A percentile compares a stretch with the other conserved stretches of the same genome.
These are phyloP conservation scores for Halesus radiatus DNA, from an alignment of 1,140 invertebrate genomes.

Conservation along the genomic window DNA sequence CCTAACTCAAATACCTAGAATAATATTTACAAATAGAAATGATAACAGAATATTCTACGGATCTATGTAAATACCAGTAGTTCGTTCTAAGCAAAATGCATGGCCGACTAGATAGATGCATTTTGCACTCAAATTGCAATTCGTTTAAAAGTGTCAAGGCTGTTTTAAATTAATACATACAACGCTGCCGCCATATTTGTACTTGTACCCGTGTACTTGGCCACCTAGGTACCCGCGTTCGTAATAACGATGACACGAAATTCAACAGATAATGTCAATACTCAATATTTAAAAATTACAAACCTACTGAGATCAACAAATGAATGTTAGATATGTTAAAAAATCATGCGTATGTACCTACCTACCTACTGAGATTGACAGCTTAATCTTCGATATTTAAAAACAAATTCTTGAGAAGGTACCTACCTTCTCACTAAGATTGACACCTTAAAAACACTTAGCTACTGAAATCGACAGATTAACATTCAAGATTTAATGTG, in stretches of 20 bases:
- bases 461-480: too few relatives aligned
- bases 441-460: too few relatives aligned
- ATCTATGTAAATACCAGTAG: background rate
- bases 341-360: too few relatives aligned
- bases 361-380: too few relatives aligned
- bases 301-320: too few relatives aligned
- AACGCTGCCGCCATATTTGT: slow-evolving; percentile 10
- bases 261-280: too few relatives aligned
- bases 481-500: too few relatives aligned
- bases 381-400: too few relatives aligned
- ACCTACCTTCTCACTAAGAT: too few relatives aligned
- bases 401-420: too few relatives aligned
- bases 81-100: slow-evolving; percentile 9
- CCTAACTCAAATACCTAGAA: background rate
- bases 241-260: slow-evolving; percentile 24
- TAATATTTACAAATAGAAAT: background rate
- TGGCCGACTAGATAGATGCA: slow-evolving; percentile 20
- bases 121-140: slow-evolving; percentile 30
- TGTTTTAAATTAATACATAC: slow-evolving; percentile 33
- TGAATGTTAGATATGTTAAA: too few relatives aligned
- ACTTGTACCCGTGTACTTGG: background rate
- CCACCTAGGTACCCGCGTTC: background rate
- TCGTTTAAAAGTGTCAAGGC: slow-evolving; percentile 31
- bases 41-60: background rate
- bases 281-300: too few relatives aligned